Conservation (phyloP, 53 echinoderm and acorn worm genomes). For the Holothuria scabra region DNA sequence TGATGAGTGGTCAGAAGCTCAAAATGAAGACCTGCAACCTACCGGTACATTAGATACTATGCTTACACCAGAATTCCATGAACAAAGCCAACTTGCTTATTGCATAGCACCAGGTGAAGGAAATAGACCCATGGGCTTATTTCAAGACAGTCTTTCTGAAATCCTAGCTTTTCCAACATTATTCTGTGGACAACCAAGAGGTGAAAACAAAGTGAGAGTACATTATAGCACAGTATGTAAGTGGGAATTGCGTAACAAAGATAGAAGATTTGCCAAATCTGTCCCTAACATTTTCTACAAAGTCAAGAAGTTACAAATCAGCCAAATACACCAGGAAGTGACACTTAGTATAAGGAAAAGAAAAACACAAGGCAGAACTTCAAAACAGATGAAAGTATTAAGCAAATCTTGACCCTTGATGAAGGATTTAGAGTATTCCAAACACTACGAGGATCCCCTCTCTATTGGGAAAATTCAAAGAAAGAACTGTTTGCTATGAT, state of each 20-base stretch:
- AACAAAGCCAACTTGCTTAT: slow-evolving; percentile 25
- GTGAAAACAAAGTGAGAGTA: neutral
- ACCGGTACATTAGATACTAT: slow-evolving; percentile 44
- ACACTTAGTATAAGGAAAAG: slow-evolving; percentile 31
- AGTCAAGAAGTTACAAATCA: slow-evolving; percentile 51
- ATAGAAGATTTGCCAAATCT: slow-evolving; percentile 53
- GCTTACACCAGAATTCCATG: slow-evolving; percentile 29
- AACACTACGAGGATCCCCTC: slow-evolving; percentile 48
- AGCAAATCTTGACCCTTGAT: slow-evolving; percentile 33
- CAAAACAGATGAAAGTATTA: neutral
- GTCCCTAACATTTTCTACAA: slow-evolving; percentile 56
- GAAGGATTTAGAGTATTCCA: slow-evolving; percentile 53
- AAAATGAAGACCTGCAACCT: slow-evolving; percentile 21
- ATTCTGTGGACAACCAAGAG: slow-evolving; percentile 41
- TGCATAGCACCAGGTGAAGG: slow-evolving; percentile 57
- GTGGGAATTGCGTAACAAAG: slow-evolving; percentile 48
- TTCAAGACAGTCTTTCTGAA: slow-evolving; percentile 53
- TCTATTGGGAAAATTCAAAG: slow-evolving; percentile 44
- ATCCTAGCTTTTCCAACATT: slow-evolving; percentile 54
- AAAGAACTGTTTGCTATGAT: slow-evolving; percentile 63
- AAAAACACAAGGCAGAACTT: slow-evolving; percentile 23
- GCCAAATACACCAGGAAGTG: slow-evolving; percentile 31
- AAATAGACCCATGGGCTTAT: slow-evolving; percentile 25
- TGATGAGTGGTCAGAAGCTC: slow-evolving; percentile 54
- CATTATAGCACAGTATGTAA: slow-evolving; percentile 53